Evolutionary conservation across 2,113 vertebrate genomes (phyloP).

Genomic region (Galeopterus variegatus): DNA sequence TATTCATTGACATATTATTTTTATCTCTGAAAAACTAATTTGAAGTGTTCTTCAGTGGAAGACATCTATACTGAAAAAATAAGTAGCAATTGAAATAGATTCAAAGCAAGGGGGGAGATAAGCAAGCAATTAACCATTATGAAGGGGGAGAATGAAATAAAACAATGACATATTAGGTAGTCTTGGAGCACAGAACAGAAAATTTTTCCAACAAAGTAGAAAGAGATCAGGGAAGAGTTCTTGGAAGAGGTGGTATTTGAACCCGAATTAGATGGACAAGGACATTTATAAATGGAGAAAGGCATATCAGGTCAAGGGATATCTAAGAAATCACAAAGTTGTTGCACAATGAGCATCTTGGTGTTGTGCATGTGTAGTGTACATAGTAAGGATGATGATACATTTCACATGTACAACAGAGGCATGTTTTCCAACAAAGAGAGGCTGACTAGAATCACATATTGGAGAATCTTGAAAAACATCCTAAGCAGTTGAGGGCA

Average conservation of each 20-base stretch:
- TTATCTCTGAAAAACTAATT: background rate
- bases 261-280: background rate
- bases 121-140: background rate
- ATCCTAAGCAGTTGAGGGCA: background rate
- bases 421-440: background rate
- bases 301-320: background rate
- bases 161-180: background rate
- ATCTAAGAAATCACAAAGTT: background rate
- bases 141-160: background rate
- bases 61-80: background rate
- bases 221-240: background rate
- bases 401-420: background rate
- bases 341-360: background rate
- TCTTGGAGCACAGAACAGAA: background rate
- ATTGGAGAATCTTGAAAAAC: background rate
- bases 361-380: background rate
- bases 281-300: constrained; percentile 14
- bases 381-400: background rate
- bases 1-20: background rate
- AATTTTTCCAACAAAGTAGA: background rate
- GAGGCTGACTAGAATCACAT: background rate
- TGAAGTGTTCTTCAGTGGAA: background rate
- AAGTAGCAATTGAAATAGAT: background rate
- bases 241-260: background rate
- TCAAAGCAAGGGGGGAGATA: background rate